Evolutionary conservation across 2,888 invertebrate species (phyloP).

Genomic region (Drosophila yooni): DNA sequence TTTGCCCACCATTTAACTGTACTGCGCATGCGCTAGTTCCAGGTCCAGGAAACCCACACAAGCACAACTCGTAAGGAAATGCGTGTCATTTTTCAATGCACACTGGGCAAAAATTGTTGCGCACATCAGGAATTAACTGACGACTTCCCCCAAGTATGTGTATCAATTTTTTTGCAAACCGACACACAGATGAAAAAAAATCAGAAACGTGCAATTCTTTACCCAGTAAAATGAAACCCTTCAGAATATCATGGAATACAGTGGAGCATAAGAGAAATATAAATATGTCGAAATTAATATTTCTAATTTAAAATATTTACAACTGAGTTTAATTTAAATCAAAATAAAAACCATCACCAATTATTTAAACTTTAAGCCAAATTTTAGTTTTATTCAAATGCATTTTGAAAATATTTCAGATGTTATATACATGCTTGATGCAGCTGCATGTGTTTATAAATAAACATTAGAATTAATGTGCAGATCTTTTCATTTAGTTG

Average conservation of each 20-base stretch:
- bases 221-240: background rate
- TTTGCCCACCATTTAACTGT: background rate
- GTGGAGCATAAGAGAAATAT: background rate
- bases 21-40: slow-evolving; percentile 61
- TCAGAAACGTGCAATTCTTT: slow-evolving; percentile 6
- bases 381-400: slow-evolving; percentile 70
- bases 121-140: slow-evolving; percentile 2
- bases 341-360: background rate
- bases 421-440: slow-evolving; percentile 28
- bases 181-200: slow-evolving; percentile 18
- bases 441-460: slow-evolving; percentile 53
- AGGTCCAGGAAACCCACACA: slow-evolving; percentile 13
- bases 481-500: slow-evolving; percentile 53
- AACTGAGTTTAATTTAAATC: background rate
- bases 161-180: slow-evolving; percentile 20
- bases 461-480: slow-evolving; percentile 66
- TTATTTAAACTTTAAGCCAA: slow-evolving; percentile 35
- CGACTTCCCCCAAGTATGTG: too few relatives aligned
- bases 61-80: slow-evolving; percentile 18
- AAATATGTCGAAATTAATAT: background rate
- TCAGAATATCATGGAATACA: background rate
- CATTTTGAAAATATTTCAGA: slow-evolving; percentile 65
- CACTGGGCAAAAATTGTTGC: slow-evolving; percentile 15
- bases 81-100: slow-evolving; percentile 1
- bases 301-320: background rate